Conservation (phyloP, 1,140 invertebrate species). For the Drosophila arawakana region DNA sequence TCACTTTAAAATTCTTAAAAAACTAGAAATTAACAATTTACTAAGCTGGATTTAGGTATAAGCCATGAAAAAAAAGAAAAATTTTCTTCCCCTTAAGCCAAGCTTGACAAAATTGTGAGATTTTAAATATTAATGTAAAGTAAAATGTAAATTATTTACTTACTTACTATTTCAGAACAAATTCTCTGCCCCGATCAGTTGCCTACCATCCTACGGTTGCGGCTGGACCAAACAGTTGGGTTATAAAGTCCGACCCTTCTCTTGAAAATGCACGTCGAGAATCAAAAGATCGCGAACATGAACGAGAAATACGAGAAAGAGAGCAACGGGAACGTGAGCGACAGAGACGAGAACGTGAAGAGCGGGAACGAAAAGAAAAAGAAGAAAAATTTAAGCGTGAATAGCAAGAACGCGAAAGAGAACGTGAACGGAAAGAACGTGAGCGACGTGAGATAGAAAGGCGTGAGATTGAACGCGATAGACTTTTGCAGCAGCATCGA, state of each 20-base stretch:
- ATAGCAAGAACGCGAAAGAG: slow-evolving; percentile 86
- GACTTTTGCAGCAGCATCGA: slow-evolving; percentile 87
- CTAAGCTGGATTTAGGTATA: no score
- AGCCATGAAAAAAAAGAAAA: no score
- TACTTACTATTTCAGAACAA: slow-evolving; percentile 70
- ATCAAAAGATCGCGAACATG: slow-evolving; percentile 87
- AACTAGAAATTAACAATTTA: no score
- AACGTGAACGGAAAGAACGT: slow-evolving; percentile 87
- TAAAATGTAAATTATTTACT: not conserved
- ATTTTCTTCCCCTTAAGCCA: no score
- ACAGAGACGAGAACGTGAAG: slow-evolving; percentile 85
- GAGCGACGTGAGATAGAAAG: slow-evolving; percentile 90
- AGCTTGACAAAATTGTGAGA: no score
- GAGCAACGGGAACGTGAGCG: slow-evolving; percentile 89
- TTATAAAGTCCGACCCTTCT: slow-evolving; percentile 88
- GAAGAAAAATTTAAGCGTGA: slow-evolving; percentile 86
- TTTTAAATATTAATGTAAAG: not conserved
- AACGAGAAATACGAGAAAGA: slow-evolving; percentile 87
- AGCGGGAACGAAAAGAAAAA: slow-evolving; percentile 86
- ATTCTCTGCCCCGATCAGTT: slow-evolving; percentile 87
- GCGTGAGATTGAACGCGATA: slow-evolving; percentile 86
- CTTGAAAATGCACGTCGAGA: slow-evolving; percentile 87
- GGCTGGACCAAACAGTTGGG: slow-evolving; percentile 87
- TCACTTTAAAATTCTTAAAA: no score
- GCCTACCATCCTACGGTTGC: slow-evolving; percentile 87